Evolutionary conservation across 2,888 invertebrate species (phyloP).

Genomic region (Endotricha flammealis): DNA sequence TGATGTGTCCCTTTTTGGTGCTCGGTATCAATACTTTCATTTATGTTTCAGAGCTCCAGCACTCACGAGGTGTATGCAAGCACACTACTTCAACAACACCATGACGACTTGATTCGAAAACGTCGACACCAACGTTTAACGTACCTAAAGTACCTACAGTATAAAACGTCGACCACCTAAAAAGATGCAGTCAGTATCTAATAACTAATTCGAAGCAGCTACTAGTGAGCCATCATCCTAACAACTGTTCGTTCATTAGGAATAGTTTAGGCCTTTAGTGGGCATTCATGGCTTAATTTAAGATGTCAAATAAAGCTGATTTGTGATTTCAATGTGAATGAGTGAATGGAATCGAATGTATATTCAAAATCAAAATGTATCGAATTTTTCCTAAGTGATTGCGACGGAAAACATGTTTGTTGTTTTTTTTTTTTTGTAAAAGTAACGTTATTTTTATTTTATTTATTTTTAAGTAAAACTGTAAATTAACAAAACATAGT

Average conservation of each 20-base stretch:
- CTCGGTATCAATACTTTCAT: conserved; percentile 23
- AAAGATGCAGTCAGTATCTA: conserved; percentile 9
- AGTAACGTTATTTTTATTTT: conserved; percentile 72
- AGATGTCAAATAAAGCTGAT: conserved; percentile 17
- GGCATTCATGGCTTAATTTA: conserved; percentile 12
- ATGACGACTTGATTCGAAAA: conserved; percentile 44
- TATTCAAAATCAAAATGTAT: conserved; percentile 21
- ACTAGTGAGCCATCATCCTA: conserved; percentile 22
- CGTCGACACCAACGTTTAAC: conserved; percentile 26
- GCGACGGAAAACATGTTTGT: conserved; percentile 41
- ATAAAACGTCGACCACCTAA: not conserved
- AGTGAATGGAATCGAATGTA: conserved; percentile 12
- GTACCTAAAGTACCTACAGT: conserved; percentile 36
- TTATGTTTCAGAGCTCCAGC: conserved; percentile 67
- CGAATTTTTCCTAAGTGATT: conserved; percentile 29
- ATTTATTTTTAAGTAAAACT: conserved; percentile 73
- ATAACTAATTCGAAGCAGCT: conserved; percentile 17
- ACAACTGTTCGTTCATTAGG: conserved; percentile 11
- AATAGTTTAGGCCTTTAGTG: conserved; percentile 15
- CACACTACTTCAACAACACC: conserved; percentile 59
- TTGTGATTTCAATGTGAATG: conserved; percentile 20
- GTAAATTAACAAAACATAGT: conserved; percentile 74
- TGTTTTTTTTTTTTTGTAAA: conserved; percentile 56
- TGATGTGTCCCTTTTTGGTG: conserved; percentile 31
- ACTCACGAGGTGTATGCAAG: conserved; percentile 66